Evolutionary conservation across 2,113 vertebrate genomes (phyloP).

Genomic region (Cercocebus atys): DNA sequence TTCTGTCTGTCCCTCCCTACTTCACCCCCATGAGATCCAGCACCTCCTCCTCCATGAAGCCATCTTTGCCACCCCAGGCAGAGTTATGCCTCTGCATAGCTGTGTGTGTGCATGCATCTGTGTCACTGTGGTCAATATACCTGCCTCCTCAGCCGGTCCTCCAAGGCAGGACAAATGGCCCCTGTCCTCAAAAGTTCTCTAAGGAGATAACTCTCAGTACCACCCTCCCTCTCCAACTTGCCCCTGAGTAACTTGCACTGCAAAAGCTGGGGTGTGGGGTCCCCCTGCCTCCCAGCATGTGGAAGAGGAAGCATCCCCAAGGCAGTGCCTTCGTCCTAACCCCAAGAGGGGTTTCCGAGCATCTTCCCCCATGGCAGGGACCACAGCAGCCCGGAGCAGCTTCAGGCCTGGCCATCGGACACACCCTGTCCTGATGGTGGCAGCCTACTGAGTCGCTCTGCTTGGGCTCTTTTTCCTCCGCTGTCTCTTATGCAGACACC

Average conservation of each 20-base stretch:
- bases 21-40: background rate
- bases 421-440: background rate
- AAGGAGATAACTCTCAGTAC: background rate
- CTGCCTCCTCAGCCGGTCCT: background rate
- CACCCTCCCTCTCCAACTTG: background rate
- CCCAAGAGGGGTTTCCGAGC: background rate
- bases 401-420: background rate
- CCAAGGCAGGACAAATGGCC: background rate
- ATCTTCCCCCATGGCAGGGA: background rate
- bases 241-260: background rate
- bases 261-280: background rate
- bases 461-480: background rate
- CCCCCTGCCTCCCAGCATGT: background rate
- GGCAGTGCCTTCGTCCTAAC: background rate
- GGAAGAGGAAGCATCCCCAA: too few relatives aligned
- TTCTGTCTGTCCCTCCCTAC: background rate
- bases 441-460: background rate
- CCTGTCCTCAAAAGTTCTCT: background rate
- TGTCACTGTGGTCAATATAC: accelerated
- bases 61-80: background rate
- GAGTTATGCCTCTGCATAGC: background rate
- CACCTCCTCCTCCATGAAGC: background rate
- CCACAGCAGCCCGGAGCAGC: background rate
- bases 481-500: background rate
- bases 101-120: accelerated